Base-by-base conservation (phyloP, 2,113 vertebrate genomes). In the Micronycteris hirsuta region DNA sequence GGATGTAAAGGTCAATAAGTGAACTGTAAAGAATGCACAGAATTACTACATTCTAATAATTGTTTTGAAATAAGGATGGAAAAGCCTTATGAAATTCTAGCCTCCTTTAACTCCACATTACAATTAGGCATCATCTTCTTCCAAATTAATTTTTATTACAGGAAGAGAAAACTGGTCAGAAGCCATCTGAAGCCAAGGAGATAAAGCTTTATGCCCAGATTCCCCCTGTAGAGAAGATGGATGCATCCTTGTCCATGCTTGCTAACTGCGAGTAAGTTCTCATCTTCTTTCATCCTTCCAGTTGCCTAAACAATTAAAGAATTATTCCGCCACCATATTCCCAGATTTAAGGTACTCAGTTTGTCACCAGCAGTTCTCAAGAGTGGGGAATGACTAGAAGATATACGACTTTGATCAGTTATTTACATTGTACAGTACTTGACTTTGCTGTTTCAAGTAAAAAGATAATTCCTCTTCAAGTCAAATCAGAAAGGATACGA, bases 201-300 rank as follows among this genome's bases (percentile, higher is more conserved):
- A 98, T 99, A 26, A 99, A 99, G 94, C 98, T 99, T n/a, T 99
- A 99, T 0, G 98, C 99, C 93, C 99, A 99, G 97, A 89, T 99
- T 76, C 99, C 99, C 88, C 99, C 99, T 31, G 98, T 99, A 94
- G 99, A 99, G 97, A 99, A 99, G 98, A 99, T 99, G 99, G 99
- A 99, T 89, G 98, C 98, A 0, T 99, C 99, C 63, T 98, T 99
- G 58, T 99, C 99, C 20, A 98, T 97, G 0, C 99, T 99, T 89
- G 98, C 97, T 96, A 99, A 98, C 61, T 99, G 99, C 99, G 99
- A 99, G 99, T 99, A 98, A 99, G 99, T 98, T 96, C n/a, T 77
- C 33, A 0, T 87, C 43, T 70, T 77, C 83, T 54, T 74, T 54
- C 26, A 22, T 68, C 33, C 28, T 85, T 83, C 36, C 73, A 56